phyloP scores from a whole-genome alignment of 2,888 invertebrate species.

The Cabera pusaria region DNA sequence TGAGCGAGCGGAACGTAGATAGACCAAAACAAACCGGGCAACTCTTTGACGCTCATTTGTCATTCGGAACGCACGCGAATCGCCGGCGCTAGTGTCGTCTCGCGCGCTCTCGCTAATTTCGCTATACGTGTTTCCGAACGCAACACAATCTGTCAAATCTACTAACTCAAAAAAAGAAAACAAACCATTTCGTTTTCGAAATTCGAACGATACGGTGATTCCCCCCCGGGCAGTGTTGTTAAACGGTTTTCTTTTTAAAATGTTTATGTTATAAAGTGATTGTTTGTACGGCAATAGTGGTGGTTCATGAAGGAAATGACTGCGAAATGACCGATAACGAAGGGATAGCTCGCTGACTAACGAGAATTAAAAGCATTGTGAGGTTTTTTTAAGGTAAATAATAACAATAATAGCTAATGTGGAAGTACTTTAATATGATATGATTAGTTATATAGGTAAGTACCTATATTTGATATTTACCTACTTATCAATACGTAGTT shows the following conservation, averaged over 20 bases:
- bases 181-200: constrained; percentile 34
- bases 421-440: too few species aligned
- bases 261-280: constrained; percentile 23
- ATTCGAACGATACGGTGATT: constrained; percentile 37
- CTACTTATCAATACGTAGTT: too few species aligned
- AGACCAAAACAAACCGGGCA: constrained; percentile 31
- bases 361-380: constrained; percentile 30
- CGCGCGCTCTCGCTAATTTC: constrained; percentile 46
- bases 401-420: too few species aligned
- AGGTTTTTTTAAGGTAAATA: constrained; percentile 3
- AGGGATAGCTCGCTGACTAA: constrained; percentile 43
- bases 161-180: constrained; percentile 42
- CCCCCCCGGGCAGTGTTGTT: constrained; percentile 20
- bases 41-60: constrained; percentile 75
- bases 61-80: constrained; percentile 68
- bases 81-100: constrained; percentile 49
- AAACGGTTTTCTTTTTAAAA: too few species aligned
- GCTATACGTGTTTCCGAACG: constrained; percentile 42
- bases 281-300: constrained; percentile 36
- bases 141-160: constrained; percentile 38
- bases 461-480: too few species aligned
- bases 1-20: constrained; percentile 42
- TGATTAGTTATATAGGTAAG: too few species aligned
- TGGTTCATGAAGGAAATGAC: constrained; percentile 65
- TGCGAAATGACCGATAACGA: constrained; percentile 60